phyloP scores from a whole-genome alignment of 2,888 invertebrate genomes.

The Odontocerum albicorne region DNA sequence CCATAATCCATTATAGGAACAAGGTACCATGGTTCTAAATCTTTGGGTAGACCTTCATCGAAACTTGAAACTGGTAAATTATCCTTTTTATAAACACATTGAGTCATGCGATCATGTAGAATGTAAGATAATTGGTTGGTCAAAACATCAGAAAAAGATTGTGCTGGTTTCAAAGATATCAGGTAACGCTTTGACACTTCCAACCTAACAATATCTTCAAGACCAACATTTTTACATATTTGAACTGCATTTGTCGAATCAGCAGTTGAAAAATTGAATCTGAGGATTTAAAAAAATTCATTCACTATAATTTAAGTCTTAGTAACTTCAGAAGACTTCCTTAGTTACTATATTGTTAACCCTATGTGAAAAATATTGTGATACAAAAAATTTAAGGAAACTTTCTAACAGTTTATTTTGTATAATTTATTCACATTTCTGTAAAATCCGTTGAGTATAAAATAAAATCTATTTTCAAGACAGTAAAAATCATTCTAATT shows the following conservation, averaged over 20 bases:
- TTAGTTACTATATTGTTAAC: too few relatives aligned
- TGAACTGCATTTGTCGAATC: conserved; percentile 96
- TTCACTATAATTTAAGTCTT: not conserved
- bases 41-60: conserved; percentile 64
- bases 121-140: conserved; percentile 57
- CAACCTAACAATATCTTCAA: conserved; percentile 73
- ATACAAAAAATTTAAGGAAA: too few relatives aligned
- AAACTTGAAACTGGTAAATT: conserved; percentile 68
- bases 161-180: conserved; percentile 52
- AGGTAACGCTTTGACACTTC: conserved; percentile 82
- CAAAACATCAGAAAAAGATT: conserved; percentile 45
- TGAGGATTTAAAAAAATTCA: too few relatives aligned
- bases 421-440: too few relatives aligned
- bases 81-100: conserved; percentile 75
- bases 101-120: conserved; percentile 93
- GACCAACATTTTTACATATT: conserved; percentile 84
- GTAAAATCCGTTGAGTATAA: too few relatives aligned
- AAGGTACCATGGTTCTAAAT: conserved; percentile 74
- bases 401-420: too few relatives aligned
- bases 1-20: conserved; percentile 83
- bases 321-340: too few relatives aligned
- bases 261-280: conserved; percentile 93
- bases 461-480: too few relatives aligned
- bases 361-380: too few relatives aligned
- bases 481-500: too few relatives aligned